phyloP scores from a whole-genome alignment of 2,797 vertebrate genomes.

The Anisognathus igniventris region DNA sequence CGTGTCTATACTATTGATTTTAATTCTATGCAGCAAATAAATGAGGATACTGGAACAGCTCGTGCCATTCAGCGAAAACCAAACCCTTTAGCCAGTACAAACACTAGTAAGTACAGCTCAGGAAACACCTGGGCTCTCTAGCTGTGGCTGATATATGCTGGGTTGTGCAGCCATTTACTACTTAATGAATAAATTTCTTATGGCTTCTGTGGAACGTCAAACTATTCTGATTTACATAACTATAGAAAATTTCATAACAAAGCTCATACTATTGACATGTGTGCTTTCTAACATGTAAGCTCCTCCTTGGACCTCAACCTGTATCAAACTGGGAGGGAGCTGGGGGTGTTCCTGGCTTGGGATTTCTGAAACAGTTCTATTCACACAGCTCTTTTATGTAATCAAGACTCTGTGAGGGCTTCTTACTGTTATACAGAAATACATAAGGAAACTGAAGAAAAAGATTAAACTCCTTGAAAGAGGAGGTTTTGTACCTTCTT shows the following conservation, averaged over 20 bases:
- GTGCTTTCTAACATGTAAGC: background rate
- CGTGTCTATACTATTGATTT: conserved; percentile 99
- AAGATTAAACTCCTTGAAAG: background rate
- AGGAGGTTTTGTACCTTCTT: background rate
- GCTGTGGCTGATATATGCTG: background rate
- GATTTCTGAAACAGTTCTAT: background rate
- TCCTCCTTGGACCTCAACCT: background rate
- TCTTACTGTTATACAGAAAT: background rate
- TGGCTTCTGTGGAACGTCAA: background rate
- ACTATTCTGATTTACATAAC: fast-evolving
- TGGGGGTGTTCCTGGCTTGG: background rate
- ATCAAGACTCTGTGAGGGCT: fast-evolving
- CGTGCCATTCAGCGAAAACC: conserved; percentile 99
- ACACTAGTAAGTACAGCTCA: conserved; percentile 83
- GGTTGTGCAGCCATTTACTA: background rate
- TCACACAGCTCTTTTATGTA: background rate
- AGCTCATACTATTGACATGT: background rate
- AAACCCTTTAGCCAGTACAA: conserved; percentile 97
- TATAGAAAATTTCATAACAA: background rate
- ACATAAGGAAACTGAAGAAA: background rate
- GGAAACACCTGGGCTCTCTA: background rate
- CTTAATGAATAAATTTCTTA: background rate
- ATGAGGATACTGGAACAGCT: conserved; percentile 99
- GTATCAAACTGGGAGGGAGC: fast-evolving
- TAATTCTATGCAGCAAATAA: conserved; percentile 99